A percentile compares a stretch with the other conserved stretches of the same genome.
Conservation (phyloP, 2,797 vertebrate genomes). For the Ceryle rudis region DNA sequence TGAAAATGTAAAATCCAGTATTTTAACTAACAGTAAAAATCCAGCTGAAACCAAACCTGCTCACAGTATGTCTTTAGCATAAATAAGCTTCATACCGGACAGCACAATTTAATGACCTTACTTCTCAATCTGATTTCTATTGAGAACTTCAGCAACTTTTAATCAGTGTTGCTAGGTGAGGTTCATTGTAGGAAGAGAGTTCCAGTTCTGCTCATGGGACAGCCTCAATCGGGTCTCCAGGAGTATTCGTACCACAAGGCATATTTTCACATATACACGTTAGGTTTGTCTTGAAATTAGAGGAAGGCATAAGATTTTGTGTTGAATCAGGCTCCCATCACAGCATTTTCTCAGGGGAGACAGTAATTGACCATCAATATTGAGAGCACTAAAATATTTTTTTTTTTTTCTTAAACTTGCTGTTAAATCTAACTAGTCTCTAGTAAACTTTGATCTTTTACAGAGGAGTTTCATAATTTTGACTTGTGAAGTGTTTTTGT, state of each 20-base stretch:
- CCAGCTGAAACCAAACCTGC: accelerated
- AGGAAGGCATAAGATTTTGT: background rate
- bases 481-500: background rate
- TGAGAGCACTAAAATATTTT: background rate
- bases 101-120: background rate
- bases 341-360: background rate
- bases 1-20: background rate
- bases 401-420: background rate
- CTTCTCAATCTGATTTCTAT: background rate
- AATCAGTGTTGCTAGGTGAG: background rate
- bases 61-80: background rate
- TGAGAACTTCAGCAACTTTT: background rate
- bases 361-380: background rate
- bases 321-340: background rate
- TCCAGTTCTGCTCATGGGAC: background rate
- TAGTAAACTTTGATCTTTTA: background rate
- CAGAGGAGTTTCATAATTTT: background rate
- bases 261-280: background rate
- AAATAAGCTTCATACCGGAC: background rate
- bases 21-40: background rate
- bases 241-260: background rate
- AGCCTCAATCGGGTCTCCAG: background rate
- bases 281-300: background rate
- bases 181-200: background rate
- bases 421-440: background rate